Base-by-base conservation (phyloP, 2,888 invertebrate genomes). In the Alentia gelatinosa region DNA sequence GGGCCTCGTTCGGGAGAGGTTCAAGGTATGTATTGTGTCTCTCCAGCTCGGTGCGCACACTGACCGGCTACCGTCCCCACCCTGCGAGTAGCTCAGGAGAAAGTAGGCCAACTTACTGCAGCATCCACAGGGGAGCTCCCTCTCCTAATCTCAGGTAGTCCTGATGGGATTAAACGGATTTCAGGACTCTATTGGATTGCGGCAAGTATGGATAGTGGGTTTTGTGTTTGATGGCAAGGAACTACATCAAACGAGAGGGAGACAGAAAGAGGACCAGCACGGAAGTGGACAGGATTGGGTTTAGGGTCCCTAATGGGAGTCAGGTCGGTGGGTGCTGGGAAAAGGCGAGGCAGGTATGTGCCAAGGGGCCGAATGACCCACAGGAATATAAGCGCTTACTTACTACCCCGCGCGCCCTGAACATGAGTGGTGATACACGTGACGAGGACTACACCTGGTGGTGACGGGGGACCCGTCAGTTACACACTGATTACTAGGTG, bases 401-500 rank as follows among this genome's bases (percentile, higher is more conserved):
- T 56, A n/a, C 56, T n/a, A 1, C 23, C 56, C 56, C n/a, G 56
- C 56, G 15, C 9, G 47, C 56, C 56, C 56, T 19, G 19, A n/a
- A 56, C n/a, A n/a, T n/a, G n/a, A n/a, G n/a, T 3, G 56, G 23
- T 56, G 56, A 56, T n/a, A 19, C n/a, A 56, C n/a, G 56, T 56
- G 56, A 56, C 19, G 56, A 12, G 19, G 12, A n/a, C 5, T 9
- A 19, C 56, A 56, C 56, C 56, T 56, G 56, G 56, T 12, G 56
- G 56, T 56, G 56, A n/a, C 56, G n/a, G 5, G n/a, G 9, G 19
- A 56, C 23, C 56, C 33, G 68, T 68, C 68, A 68, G 30, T 68
- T 30, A 68, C 68, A 56, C 68, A 30, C 68, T 68, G 68, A 68
- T 68, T 68, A 68, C 68, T 30, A 26, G 68, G 68, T 68, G 68